Evolutionary conservation across 2,797 vertebrate species (phyloP), one percentile per base, ranked within the genome.

Genomic region (Hephaestus fuliginosus): DNA sequence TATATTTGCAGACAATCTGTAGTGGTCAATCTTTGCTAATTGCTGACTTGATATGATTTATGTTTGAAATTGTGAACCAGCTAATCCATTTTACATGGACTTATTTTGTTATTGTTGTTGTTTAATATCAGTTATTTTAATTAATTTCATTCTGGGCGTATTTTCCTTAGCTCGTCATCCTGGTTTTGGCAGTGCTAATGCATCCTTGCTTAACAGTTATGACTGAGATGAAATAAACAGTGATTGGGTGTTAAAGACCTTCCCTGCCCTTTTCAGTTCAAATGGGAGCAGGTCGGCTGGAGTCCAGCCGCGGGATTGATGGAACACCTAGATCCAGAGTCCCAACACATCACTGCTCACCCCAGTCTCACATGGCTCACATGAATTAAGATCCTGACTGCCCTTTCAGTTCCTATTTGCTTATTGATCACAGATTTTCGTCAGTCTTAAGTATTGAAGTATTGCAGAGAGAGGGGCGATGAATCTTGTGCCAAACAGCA

Each of bases 381-480:
- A 78, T 93, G 83, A 92, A 90, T 93, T 85, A 88, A 85, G 68
- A 84, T 80, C 56, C 79, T 6, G 62, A 70, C 88, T 74, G 82
- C 66, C 83, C 76, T 89, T 91, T 93, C 85, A 82, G 83, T 80
- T 86, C 78, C 86, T 77, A 92, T 94, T 91, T 93, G 85, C 86
- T 92, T 94, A 96, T 95, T 81, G 95, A 96, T 95, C 87, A 17
- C 17, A 86, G 90, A 92, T 93, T 95, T 95, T 95, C 92, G 95
- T 96, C 95, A 94, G 82, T 89, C 87, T 80, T 87, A 76, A 76
- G 79, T 86, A 85, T 81, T 93, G 92, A 95, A 84, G 90, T 87
- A 91, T 92, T 76, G 89, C 86, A 46, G 82, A 44, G 87, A 84
- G 79, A 81, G 57, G n/a, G 46, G 70, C 52, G 72, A 87, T 94